Conservation (phyloP, 1,140 invertebrate genomes). For the Wasmannia auropunctata region DNA sequence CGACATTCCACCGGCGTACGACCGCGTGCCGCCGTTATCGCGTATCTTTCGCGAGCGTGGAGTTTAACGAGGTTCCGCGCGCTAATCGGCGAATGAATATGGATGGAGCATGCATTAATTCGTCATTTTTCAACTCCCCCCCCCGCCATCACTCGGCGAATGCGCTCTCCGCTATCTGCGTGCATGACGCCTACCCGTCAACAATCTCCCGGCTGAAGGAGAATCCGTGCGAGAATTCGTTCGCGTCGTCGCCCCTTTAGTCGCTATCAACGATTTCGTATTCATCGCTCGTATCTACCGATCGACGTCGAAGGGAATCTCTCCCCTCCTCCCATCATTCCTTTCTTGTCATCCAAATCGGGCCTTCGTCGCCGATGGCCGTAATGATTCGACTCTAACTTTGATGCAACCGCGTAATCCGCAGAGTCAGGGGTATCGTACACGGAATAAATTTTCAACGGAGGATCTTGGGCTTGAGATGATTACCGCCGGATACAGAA, state of each 20-base stretch:
- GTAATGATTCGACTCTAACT: conserved; percentile 67
- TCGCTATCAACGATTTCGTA: conserved; percentile 63
- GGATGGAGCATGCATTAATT: conserved; percentile 37
- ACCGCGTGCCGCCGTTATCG: conserved; percentile 47
- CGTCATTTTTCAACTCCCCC: conserved; percentile 47
- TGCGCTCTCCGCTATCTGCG: neutral
- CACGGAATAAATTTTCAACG: conserved; percentile 57
- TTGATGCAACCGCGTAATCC: conserved; percentile 62
- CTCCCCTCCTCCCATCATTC: neutral
- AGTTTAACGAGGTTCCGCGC: neutral
- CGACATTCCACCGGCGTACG: conserved; percentile 56
- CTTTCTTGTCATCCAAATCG: neutral
- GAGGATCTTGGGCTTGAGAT: conserved; percentile 35
- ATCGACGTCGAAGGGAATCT: conserved; percentile 64
- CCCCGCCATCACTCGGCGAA: neutral
- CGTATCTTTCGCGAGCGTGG: conserved; percentile 50
- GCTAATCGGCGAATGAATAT: conserved; percentile 40
- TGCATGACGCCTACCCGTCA: neutral
- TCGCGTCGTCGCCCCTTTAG: neutral
- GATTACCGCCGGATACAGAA: conserved; percentile 57
- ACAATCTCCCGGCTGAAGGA: conserved; percentile 21
- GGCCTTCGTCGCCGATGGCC: conserved; percentile 20
- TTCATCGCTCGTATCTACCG: conserved; percentile 67
- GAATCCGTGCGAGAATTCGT: conserved; percentile 11
- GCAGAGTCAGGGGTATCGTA: conserved; percentile 40